Percentiles rank a stretch among this genome's conserved stretches.
Evolutionary conservation across 2,888 invertebrate genomes (phyloP).

Genomic region (Spicauda simplicius): DNA sequence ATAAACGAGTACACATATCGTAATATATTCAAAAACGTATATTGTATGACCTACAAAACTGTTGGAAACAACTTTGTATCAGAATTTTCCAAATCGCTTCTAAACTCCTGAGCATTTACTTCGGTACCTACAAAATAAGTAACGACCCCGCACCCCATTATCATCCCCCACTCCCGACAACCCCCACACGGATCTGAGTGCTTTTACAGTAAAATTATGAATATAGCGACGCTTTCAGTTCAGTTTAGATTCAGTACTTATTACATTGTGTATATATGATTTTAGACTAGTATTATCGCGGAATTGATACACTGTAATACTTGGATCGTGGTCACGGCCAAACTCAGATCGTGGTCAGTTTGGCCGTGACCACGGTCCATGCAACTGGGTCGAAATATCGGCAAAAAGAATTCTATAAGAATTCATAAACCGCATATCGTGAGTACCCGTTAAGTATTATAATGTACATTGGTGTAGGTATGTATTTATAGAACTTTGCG

Average conservation of each 20-base stretch:
- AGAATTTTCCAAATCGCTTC: slow-evolving; percentile 15
- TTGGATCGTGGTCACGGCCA: too few species aligned
- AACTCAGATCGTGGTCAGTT: too few species aligned
- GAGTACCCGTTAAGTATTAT: too few species aligned
- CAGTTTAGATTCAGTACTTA: slow-evolving; percentile 1
- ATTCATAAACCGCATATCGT: too few species aligned
- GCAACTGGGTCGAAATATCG: too few species aligned
- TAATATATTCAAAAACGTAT: neutral
- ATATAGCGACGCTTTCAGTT: slow-evolving; percentile 21
- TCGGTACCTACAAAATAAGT: slow-evolving; percentile 22
- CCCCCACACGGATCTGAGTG: slow-evolving; percentile 14
- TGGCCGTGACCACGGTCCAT: too few species aligned
- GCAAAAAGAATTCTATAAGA: too few species aligned
- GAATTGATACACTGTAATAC: too few species aligned
- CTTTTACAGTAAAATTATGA: slow-evolving; percentile 24
- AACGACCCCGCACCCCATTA: slow-evolving; percentile 5
- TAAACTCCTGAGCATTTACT: slow-evolving; percentile 5
- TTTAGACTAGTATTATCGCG: too few species aligned
- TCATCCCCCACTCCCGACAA: neutral
- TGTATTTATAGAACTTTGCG: too few species aligned
- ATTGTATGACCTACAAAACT: neutral
- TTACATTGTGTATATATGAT: neutral
- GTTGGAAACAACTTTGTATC: neutral
- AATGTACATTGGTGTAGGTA: too few species aligned
- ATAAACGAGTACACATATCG: neutral